Evolutionary conservation across 1,140 invertebrate species (phyloP).

Genomic region (Ceratoteleas bidentatus): DNA sequence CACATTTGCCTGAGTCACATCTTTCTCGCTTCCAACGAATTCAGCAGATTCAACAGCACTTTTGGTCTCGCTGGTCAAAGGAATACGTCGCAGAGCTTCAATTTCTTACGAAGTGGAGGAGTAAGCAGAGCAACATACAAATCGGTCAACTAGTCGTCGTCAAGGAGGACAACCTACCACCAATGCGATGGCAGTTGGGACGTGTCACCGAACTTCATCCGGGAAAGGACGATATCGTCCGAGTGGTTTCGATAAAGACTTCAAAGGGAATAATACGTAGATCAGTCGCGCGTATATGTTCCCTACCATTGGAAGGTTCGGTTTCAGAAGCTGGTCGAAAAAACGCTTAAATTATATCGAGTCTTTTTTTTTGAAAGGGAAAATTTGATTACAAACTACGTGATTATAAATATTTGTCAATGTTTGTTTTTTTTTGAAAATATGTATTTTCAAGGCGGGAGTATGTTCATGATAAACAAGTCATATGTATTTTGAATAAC

Average conservation of each 20-base stretch:
- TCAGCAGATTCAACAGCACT: constrained; percentile 21
- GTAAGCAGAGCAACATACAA: constrained; percentile 37
- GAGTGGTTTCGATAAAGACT: constrained; percentile 51
- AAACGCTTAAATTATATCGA: too few relatives aligned
- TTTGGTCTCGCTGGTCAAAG: constrained; percentile 33
- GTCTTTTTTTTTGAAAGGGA: too few relatives aligned
- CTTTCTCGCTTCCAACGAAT: constrained; percentile 19
- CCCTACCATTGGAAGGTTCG: too few relatives aligned
- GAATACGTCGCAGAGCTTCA: constrained; percentile 69
- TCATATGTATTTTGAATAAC: too few relatives aligned
- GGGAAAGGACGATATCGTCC: constrained; percentile 48
- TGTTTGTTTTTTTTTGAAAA: too few relatives aligned
- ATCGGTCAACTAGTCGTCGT: constrained; percentile 72
- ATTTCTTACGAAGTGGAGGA: constrained; percentile 68
- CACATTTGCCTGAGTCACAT: background rate
- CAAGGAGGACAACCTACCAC: constrained; percentile 71
- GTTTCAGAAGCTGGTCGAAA: too few relatives aligned
- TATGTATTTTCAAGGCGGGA: too few relatives aligned
- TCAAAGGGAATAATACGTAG: constrained; percentile 45
- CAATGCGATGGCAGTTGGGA: constrained; percentile 69
- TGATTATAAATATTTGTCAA: too few relatives aligned
- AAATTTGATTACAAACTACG: too few relatives aligned
- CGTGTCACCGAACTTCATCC: constrained; percentile 40
- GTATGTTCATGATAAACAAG: too few relatives aligned
- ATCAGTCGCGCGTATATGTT: constrained; percentile 9